These are phyloP conservation scores for Porphyrio hochstetteri DNA, from an alignment of 2,113 vertebrate genomes.

Conservation along the genomic window DNA sequence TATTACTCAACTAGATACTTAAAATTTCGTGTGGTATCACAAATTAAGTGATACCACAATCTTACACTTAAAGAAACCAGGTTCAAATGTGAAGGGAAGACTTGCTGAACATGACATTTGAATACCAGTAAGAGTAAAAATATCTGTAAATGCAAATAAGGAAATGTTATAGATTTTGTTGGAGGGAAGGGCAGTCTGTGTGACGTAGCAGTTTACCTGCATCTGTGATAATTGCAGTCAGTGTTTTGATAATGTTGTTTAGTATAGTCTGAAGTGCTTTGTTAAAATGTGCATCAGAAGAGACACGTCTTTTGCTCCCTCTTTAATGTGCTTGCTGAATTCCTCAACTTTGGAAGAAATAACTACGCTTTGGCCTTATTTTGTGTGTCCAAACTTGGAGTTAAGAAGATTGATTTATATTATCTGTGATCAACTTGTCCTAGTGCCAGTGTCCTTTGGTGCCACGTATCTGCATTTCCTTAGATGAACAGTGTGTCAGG, in stretches of 20 bases:
- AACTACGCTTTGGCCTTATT: background rate
- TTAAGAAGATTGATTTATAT: background rate
- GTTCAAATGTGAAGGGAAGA: background rate
- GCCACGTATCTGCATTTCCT: background rate
- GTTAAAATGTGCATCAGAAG: background rate
- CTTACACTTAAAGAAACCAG: background rate
- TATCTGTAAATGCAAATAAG: background rate
- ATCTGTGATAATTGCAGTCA: background rate
- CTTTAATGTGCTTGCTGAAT: background rate
- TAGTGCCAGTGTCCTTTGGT: background rate
- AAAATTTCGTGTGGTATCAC: background rate
- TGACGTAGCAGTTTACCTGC: background rate
- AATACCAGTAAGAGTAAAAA: background rate
- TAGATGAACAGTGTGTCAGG: background rate
- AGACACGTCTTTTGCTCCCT: rapidly evolving
- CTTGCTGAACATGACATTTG: background rate
- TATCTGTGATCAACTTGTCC: background rate
- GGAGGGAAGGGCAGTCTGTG: background rate
- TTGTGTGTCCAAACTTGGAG: background rate
- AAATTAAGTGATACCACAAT: background rate
- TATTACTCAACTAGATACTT: background rate
- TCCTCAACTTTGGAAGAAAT: background rate
- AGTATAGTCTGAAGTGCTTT: background rate
- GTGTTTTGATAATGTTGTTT: background rate
- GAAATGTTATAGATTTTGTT: background rate